Evolutionary conservation across 2,113 vertebrate species (phyloP), one percentile per base, ranked within the genome.

Genomic region (Falcunculus frontatus): DNA sequence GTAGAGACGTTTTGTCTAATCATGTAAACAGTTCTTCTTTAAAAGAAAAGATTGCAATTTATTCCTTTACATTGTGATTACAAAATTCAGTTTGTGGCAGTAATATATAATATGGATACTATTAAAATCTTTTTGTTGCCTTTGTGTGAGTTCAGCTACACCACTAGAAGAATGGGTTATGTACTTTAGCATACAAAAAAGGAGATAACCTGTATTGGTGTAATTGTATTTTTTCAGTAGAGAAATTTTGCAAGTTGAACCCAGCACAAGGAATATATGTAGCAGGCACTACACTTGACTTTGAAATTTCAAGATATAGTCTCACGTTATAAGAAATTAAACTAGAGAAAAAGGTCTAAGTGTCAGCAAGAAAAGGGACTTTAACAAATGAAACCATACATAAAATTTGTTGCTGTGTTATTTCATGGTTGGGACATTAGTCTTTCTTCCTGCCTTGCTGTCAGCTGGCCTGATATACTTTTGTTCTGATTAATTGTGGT

Each of bases 401-500:
- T 74, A 67, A 47, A 75, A 91, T 72, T 78, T 79, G 52, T 57
- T 64, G 13, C 53, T 81, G 80, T 64, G 9, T 93, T 96, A 75
- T 94, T 62, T 83, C 22, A 49, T 39, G 64, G 47, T 12, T 73
- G 76, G 44, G 84, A 56, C 80, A 92, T 84, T 70, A 47, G 56
- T 94, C 56, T 95, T 90, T 94, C 56, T 92, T 74, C 32, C 32
- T 88, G 59, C 63, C 49, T 74, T 49, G 41, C 65, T 92, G 67
- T 93, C 75, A 75, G 16, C 68, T 78, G 70, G 44, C 68, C 69
- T 79, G 76, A 57, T 87, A 35, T 9, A 60, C 57, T 92, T 90
- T 53, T 55, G 33, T 80, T 78, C 46, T 96, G 79, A 96, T 92
- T 86, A 92, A 86, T 75, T 84, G 64, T 37, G 53, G n/a, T 90